Evolutionary conservation across 2,113 vertebrate species (phyloP), one percentile per base, ranked within the genome.

Genomic region (Orthonyx spaldingii): DNA sequence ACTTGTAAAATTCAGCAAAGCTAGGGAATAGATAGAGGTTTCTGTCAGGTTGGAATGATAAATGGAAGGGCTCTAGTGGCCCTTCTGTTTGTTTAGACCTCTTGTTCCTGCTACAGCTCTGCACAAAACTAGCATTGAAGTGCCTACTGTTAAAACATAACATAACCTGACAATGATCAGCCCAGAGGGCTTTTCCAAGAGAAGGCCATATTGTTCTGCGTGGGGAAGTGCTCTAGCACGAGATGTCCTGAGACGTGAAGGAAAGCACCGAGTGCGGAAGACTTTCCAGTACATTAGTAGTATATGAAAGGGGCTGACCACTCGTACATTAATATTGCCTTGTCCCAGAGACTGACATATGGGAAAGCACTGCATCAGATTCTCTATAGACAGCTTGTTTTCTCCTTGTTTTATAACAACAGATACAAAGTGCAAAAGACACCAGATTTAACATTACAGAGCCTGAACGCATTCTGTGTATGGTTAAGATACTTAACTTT

Each of bases 251-350:
- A 97, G 98, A 97, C 96, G 82, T 90, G 97, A 97, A 96, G 91
- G 94, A 96, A 98, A 98, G 98, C 97, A 97, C 68, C 37, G 75
- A 96, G 93, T 94, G 98, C 97, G 98, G 98, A 98, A 98, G 98
- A 94, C 98, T 99, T 99, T 99, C 98, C 99, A 98, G 98, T 98
- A 98, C 98, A 98, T 99, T 99, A 98, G 98, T 96, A 98, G 97
- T 98, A 97, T 98, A 98, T 98, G 98, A 98, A 98, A 98, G 97
- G 97, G 91, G 95, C 93, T 97, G 98, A 97, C 97, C 97, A 96
- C 90, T 94, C 85, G 63, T 93, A 98, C 97, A 98, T 98, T 98
- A 97, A 97, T 97, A 96, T 96, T 95, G 96, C 97, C 96, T 95
- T 94, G 97, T 98, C 96, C 96, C 77, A 69, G 87, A 89, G 96